Base-by-base conservation (phyloP, 2,797 vertebrate species). In the Peromyscus melanophrys region DNA sequence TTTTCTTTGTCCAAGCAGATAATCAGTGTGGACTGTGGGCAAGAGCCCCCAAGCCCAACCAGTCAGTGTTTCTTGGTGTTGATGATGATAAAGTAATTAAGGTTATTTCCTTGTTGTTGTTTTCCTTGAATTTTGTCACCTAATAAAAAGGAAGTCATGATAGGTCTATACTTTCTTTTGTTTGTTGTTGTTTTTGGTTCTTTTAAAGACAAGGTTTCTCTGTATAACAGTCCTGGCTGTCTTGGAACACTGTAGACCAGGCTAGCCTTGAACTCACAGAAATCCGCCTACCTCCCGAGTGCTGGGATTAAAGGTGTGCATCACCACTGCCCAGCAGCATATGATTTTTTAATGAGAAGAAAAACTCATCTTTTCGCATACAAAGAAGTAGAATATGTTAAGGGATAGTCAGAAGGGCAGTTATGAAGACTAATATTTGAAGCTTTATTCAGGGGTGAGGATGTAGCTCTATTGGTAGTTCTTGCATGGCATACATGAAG, bases 351-450 rank as follows among this genome's bases (percentile, higher is more conserved):
- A 93, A 81, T 91, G 78, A 52, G 46, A 23, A 89, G 46, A 17
- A 43, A 89, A 59, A 49, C 2, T 81, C 27, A 73, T 89, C 59
- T 94, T 95, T 85, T 59, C 55, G 85, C 71, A 71, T 40, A 10
- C 29, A 92, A n/a, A 31, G 61, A 94, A 8, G n/a, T 13, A 91
- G n/a, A 96, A 92, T n/a, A 94, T 94, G 37, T 92, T 40, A 85
- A 90, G 31, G 37, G 6, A 77, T 25, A 46, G 23, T 76, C 27
- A 55, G 17, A 6, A 13, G 27, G 2, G 34, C 14, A 82, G 8
- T 96, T 97, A 46, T 9, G 86, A 93, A 88, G 12, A 16, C 59
- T 82, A 61, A 43, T 40, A 25, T 93, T 59, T 55, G 12, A 59
- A 75, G 57, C 14, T 85, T 65, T 17, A 63, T 63, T 84, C 27